phyloP scores from a whole-genome alignment of 53 echinoderm and acorn worm genomes.

The Zoroaster sp. region DNA sequence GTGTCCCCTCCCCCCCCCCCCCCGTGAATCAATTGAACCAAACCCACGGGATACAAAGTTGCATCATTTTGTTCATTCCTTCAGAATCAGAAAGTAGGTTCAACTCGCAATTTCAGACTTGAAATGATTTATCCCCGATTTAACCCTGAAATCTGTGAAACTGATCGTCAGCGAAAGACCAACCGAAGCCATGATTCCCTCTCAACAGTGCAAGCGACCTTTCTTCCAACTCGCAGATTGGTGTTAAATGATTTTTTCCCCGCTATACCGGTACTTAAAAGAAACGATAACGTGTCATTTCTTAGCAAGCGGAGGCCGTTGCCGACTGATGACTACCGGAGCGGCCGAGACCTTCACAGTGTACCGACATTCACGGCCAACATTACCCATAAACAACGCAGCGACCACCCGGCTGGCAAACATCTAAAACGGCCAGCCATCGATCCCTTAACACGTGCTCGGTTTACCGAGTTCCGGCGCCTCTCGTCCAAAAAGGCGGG shows the following conservation, averaged over 20 bases:
- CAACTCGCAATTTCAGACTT: neutral
- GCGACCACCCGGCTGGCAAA: conserved; percentile 19
- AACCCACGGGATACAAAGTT: no score
- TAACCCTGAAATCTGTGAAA: conserved; percentile 26
- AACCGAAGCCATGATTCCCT: neutral
- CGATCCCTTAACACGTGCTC: conserved; percentile 24
- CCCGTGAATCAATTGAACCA: no score
- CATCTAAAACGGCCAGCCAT: neutral
- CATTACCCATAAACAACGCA: neutral
- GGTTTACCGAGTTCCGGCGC: conserved; percentile 18
- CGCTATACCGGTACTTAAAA: neutral
- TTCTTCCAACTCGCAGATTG: neutral
- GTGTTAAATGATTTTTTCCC: conserved; percentile 29
- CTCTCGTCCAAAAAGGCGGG: conserved; percentile 24
- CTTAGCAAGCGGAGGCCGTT: neutral
- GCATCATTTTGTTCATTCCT: no score
- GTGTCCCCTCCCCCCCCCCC: no score
- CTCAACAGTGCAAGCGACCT: conserved; percentile 34
- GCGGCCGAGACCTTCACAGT: conserved; percentile 8
- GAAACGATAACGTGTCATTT: neutral
- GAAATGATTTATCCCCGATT: neutral
- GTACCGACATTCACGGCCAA: neutral
- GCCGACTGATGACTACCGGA: neutral
- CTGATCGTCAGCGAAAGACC: neutral
- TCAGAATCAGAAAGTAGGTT: conserved; percentile 15